Base-by-base conservation (phyloP, 2,113 vertebrate genomes). In the Megaceryle torquata region DNA sequence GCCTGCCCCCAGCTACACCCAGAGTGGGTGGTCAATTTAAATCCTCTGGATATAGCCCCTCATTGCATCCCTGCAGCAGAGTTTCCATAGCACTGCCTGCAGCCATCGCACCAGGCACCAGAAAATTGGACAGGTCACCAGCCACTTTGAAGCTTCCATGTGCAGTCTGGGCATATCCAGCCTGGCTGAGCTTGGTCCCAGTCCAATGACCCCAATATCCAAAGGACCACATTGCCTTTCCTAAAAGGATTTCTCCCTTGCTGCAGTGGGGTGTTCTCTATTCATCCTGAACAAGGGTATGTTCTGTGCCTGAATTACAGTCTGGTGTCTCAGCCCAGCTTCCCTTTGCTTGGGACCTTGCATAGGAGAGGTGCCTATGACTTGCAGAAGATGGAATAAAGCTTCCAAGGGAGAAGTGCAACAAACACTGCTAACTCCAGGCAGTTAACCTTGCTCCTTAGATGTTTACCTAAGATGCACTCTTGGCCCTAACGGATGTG, bases 11-110 rank as follows among this genome's bases (percentile, higher is more conserved):
- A 72, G 51, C 13, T 82, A 22, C 26, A 11, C n/a, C 77, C n/a
- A n/a, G 31, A 77, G 35, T 0, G 2, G 48, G 10, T 29, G 41
- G 46, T 0, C 3, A 9, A 9, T 10, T 9, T 3, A 44, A 24
- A 5, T 15, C 46, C 43, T 77, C 72, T 28, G 51, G 37, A 37
- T 35, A 13, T 10, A 33, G 16, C 19, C n/a, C 63, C 63, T 2
- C 22, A 59, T 44, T 1, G 1, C 1, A 5, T 25, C 46, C 48
- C 68, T 41, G 11, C 2, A 5, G 46, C 87, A 63, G 65, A 26
- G 61, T 22, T n/a, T 51, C 57, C 43, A 12, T 31, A 72, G 48
- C 4, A 4, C 79, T 82, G 65, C 21, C 56, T 53, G 68, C 44
- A 17, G n/a, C 17, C 3, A 2, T 31, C 61, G n/a, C 60, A 75